Conservation (phyloP, 1,140 invertebrate species). For the Conus ventricosus region DNA sequence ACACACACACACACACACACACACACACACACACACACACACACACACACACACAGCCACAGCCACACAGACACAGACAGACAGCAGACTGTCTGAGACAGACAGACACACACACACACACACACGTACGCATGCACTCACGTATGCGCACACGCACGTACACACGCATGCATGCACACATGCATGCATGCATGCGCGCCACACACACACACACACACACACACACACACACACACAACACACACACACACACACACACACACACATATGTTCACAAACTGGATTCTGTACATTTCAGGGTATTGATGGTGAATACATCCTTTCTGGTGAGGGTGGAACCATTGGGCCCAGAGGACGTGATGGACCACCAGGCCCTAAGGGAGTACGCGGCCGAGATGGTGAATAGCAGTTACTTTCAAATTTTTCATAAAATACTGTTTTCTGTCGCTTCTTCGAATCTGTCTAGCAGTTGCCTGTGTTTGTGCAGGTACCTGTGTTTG, state of each 20-base stretch:
- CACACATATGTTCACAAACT: not conserved
- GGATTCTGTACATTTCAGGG: not conserved
- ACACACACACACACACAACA: slow-evolving; percentile 8
- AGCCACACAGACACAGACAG: no score
- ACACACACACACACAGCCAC: no score
- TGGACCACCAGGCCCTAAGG: slow-evolving; percentile 57
- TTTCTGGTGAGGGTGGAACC: slow-evolving; percentile 23
- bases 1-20: no score
- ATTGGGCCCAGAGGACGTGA: slow-evolving; percentile 72
- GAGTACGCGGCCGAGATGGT: slow-evolving; percentile 54
- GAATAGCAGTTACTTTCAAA: not conserved
- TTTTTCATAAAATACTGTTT: no score
- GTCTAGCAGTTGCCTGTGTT: no score
- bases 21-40: no score
- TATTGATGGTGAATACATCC: not conserved
- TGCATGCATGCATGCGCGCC: not conserved
- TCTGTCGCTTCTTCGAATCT: no score
- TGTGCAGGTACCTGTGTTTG: no score
- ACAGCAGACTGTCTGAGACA: no score
- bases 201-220: not conserved
- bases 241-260: slow-evolving; percentile 15
- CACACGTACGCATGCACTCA: no score
- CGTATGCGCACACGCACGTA: not conserved
- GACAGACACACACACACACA: no score
- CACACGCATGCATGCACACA: not conserved